Evolutionary conservation across 2,888 invertebrate species (phyloP), one percentile per base, ranked within the genome.

Genomic region (Hydropsyche betteni): DNA sequence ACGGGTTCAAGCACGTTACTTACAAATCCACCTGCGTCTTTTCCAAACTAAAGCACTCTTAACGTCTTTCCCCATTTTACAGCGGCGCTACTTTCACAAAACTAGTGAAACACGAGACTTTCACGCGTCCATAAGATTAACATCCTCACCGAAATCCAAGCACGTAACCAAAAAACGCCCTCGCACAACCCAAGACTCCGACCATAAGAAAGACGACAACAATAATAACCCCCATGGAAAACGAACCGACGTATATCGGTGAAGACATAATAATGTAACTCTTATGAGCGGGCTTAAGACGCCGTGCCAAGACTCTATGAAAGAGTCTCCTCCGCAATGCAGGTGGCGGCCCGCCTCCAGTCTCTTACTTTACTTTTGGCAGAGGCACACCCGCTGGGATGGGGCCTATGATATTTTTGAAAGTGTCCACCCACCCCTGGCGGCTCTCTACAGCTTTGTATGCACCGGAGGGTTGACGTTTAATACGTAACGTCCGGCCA

Each of bases 291-390:
- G 79, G 80, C 84, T 83, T 83, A 84, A 84, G 84, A 83, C 82
- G 81, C 81, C 82, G 84, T 85, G 86, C 86, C 85, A 86, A 85
- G 82, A 84, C 82, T 80, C 81, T 82, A 81, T 82, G 83, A 83
- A 83, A 81, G 82, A 83, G 83, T 82, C 70, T 68, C 74, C 52
- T 70, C 70, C 78, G 55, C 78, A 74, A 74, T 72, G 74, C 76
- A 68, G 74, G 68, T 68, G 68, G 72, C 74, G 36, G 76, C 64
- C 64, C 34, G 64, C 36, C n/a, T 24, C 64, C 44, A 74, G 78
- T 77, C 78, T 74, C 44, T 44, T 44, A 44, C 44, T 44, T 44
- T 61, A 72, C 75, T 79, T 79, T 78, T 78, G 79, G 78, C 78
- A 79, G 75, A 75, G 78, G 68, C 44, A 10, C 34, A 64, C 34